These are phyloP conservation scores for Polypedilum pembai DNA, from an alignment of 1,140 invertebrate genomes.

Conservation along the genomic window DNA sequence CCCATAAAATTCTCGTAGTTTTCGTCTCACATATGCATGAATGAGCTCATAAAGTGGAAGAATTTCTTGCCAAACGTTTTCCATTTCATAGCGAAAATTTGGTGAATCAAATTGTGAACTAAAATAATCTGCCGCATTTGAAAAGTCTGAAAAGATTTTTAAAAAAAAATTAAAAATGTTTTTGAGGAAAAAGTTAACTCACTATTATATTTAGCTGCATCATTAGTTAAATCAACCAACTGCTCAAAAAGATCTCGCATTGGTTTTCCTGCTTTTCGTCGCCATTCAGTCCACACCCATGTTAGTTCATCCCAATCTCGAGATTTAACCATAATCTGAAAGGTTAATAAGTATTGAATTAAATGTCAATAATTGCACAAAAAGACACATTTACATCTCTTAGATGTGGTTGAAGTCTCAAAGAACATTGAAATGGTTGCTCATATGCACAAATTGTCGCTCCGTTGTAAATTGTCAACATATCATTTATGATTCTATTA, in stretches of 20 bases:
- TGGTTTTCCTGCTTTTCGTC: slow-evolving; percentile 65
- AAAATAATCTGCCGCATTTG: slow-evolving; percentile 75
- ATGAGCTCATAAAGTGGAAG: slow-evolving; percentile 79
- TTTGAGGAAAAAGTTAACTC: slow-evolving; percentile 36
- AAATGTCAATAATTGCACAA: slow-evolving; percentile 29
- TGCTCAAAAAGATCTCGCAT: slow-evolving; percentile 76
- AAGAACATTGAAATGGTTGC: slow-evolving; percentile 69
- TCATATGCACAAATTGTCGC: slow-evolving; percentile 77
- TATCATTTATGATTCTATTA: slow-evolving; percentile 75
- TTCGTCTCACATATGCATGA: slow-evolving; percentile 80
- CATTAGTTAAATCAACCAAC: slow-evolving; percentile 74
- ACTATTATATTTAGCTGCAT: slow-evolving; percentile 82
- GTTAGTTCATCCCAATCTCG: slow-evolving; percentile 77
- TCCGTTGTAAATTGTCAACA: slow-evolving; percentile 81
- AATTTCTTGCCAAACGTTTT: slow-evolving; percentile 73
- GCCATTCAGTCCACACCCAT: slow-evolving; percentile 82
- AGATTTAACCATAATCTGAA: slow-evolving; percentile 56
- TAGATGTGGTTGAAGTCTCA: slow-evolving; percentile 71
- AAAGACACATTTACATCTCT: slow-evolving; percentile 48
- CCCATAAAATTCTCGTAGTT: slow-evolving; percentile 71
- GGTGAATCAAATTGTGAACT: slow-evolving; percentile 71
- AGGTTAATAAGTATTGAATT: slow-evolving; percentile 37
- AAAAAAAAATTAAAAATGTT: not conserved
- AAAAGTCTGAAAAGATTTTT: slow-evolving; percentile 56
- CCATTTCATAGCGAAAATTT: slow-evolving; percentile 65